Evolutionary conservation across 2,888 invertebrate species (phyloP), one percentile per base, ranked within the genome.

Genomic region (Pyrocoelia pectoralis): DNA sequence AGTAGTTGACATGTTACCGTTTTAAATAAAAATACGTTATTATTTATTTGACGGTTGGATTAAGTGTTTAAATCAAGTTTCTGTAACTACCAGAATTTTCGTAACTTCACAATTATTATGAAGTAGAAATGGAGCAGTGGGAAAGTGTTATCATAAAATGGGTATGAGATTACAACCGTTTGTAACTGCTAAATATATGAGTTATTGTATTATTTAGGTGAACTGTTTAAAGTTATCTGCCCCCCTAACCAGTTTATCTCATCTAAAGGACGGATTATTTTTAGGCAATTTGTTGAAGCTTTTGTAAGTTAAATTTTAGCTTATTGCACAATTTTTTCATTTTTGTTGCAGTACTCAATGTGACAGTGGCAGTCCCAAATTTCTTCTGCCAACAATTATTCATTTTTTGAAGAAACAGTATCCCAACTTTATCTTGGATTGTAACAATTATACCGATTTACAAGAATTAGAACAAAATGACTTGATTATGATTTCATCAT

Each of bases 141-240:
- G 72, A 75, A 66, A 56, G 43, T 12, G 70, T 78, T 54, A 68
- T 78, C 64, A 58, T 77, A 6, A 75, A 77, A 70, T 79, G 78
- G 78, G 79, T 78, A 74, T 70, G 65, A 67, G 46, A 28, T 18
- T 14, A 17, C n/a, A 14, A 46, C 43, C 2, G 5, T 40, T 29
- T 12, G 12, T 8, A 14, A 43, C 38, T 5, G 10, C 49, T 40
- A 5, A 58, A 38, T 48, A 17, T 24, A 46, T 29, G 60, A 41
- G 33, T 48, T 48, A 28, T 14, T 38, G 41, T 15, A 51, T 62
- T 15, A 73, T 76, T 58, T 56, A 80, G 80, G 74, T 79, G 52
- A 80, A 80, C 64, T 80, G 79, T 72, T 73, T 80, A 62, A 77
- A 77, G 70, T 61, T 80, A 29, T 68, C 68, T 4, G 72, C 72